Base-by-base conservation (phyloP, 2,797 vertebrate genomes). In the Threskiornis aethiopicus region DNA sequence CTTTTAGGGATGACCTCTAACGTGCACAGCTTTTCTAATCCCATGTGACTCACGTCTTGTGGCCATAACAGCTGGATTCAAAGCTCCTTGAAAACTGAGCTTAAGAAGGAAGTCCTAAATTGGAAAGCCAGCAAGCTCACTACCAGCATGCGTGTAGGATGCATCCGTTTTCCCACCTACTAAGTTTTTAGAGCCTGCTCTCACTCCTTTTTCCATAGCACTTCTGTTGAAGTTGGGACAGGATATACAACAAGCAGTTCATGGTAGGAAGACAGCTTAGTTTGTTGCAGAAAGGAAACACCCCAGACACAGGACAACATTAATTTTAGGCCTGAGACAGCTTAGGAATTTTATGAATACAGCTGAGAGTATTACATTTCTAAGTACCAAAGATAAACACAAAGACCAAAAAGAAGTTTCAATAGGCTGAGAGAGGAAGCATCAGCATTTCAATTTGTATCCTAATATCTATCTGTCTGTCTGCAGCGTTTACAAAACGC, bases 261-360 rank as follows among this genome's bases (percentile, higher is more conserved):
- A 69, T 35, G 31, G 28, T 75, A 28, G 25, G 84, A 90, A 89
- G 72, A 46, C 25, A 90, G 35, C 42, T 87, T 19, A 19, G 42
- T 47, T 81, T 78, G 26, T 9, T 81, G 42, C 57, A 93, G 72
- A 91, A 90, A 87, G 62, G 91, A 97, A 96, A 91, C 39, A 72
- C 9, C 26, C 8, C 29, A 71, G 58, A 69, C 58, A 90, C 3
- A 29, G 61, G 25, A 67, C 47, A 87, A 75, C 26, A 55, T 78
- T 55, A 47, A 66, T 89, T 87, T 96, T 52, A 87, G 26, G n/a
- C 37, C 54, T 49, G 29, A 89, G 65, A 88, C 42, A 86, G 5
- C 16, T 90, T 76, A 59, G 28, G 42, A 87, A 72, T 91, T 75
- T 55, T 31, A 84, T 14, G 1, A 86, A 79, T 52, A 95, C 7